A percentile compares a stretch with the other conserved stretches of the same genome.
These are phyloP conservation scores for Eustalomyia histrio DNA, from an alignment of 2,888 invertebrate species.

Conservation along the genomic window DNA sequence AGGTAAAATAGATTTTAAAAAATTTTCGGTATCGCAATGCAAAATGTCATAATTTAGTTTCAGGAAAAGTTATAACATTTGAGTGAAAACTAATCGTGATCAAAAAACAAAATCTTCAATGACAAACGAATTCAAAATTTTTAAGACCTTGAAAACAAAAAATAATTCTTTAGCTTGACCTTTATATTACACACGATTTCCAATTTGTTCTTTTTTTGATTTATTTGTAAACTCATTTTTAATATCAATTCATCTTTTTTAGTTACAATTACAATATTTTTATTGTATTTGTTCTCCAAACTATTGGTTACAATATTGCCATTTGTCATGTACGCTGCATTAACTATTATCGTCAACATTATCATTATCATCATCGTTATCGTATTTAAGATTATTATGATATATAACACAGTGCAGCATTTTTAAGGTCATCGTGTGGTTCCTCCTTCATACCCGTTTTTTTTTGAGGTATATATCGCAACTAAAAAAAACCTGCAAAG, in stretches of 20 bases:
- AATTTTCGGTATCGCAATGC: too few relatives aligned
- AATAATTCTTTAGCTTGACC: not conserved
- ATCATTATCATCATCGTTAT: not conserved
- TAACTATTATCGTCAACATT: not conserved
- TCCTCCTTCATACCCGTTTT: too few relatives aligned
- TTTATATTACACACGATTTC: not conserved
- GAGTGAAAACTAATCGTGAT: too few relatives aligned
- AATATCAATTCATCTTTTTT: not conserved
- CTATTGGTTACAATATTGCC: not conserved
- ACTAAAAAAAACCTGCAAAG: too few relatives aligned
- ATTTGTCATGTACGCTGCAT: slow-evolving; percentile 34
- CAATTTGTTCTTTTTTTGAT: not conserved
- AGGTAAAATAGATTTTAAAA: too few relatives aligned
- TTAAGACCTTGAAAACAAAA: not conserved
- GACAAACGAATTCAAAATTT: not conserved
- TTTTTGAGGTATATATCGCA: too few relatives aligned
- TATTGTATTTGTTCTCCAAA: slow-evolving; percentile 1
- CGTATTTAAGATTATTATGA: not conserved
- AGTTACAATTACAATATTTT: not conserved
- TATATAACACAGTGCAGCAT: too few relatives aligned
- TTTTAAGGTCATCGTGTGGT: too few relatives aligned
- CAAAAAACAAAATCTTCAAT: too few relatives aligned
- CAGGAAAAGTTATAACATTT: too few relatives aligned
- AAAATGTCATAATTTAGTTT: too few relatives aligned
- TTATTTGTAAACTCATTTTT: not conserved